Percentiles rank a stretch among this genome's conserved stretches.
phyloP scores from a whole-genome alignment of 2,113 vertebrate genomes.

The Saguinus imperator region DNA sequence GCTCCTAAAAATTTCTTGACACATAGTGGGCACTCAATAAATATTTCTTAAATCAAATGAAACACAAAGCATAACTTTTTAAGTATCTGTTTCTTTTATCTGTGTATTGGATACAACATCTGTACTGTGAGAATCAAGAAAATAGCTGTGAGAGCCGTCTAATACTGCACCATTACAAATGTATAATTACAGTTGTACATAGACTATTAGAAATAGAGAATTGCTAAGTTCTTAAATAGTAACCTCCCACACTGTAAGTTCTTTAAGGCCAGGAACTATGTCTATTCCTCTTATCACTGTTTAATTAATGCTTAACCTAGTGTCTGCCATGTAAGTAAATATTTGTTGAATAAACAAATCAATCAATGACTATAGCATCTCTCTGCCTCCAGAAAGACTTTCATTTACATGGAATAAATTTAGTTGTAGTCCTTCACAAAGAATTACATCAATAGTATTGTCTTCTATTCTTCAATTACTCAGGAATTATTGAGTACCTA shows the following conservation, averaged over 20 bases:
- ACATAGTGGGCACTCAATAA: not conserved
- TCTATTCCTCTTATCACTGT: not conserved
- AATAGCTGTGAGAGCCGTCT: not conserved
- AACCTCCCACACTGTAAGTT: not conserved
- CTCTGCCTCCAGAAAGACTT: not conserved
- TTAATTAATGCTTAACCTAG: not conserved
- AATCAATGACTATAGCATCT: not conserved
- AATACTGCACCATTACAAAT: not conserved
- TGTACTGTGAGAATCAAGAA: not conserved
- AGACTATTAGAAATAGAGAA: not conserved
- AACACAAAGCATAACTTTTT: not conserved
- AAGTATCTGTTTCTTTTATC: not conserved
- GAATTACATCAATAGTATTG: not conserved
- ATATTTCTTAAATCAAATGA: not conserved
- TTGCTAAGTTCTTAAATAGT: not conserved
- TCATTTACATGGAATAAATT: not conserved
- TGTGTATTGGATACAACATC: not conserved
- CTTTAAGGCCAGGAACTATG: not conserved
- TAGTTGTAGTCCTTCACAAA: not conserved
- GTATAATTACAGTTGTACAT: not conserved
- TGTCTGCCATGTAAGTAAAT: not conserved
- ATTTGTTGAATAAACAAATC: not conserved
- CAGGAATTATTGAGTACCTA: conserved; percentile 7
- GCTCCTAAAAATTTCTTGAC: not conserved
- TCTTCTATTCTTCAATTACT: not conserved